A percentile compares a stretch with the other conserved stretches of the same genome.
Conservation (phyloP, 2,888 invertebrate species). For the Apamea sordens region DNA sequence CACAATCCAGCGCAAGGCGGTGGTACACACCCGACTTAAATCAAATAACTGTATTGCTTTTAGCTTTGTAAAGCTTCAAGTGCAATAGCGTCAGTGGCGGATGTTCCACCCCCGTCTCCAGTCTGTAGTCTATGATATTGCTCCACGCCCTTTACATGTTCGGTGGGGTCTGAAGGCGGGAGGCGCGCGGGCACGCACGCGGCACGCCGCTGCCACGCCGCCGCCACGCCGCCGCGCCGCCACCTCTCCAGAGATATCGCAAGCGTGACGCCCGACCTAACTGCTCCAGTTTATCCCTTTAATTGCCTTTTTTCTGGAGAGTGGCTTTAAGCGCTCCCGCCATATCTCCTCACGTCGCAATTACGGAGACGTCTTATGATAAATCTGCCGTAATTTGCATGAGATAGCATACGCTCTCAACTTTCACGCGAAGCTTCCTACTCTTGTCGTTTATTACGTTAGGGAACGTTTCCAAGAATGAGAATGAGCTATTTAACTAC, state of each 20-base stretch:
- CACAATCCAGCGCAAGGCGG: conserved; percentile 89
- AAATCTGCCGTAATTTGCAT: conserved; percentile 90
- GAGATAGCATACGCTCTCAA: conserved; percentile 91
- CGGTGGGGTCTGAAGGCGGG: conserved; percentile 81
- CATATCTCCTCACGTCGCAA: conserved; percentile 90
- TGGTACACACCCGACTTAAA: conserved; percentile 89
- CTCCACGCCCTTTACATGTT: conserved; percentile 90
- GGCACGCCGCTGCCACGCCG: conserved; percentile 67
- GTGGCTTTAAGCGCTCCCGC: conserved; percentile 87
- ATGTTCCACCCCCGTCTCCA: conserved; percentile 87
- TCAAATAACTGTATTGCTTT: conserved; percentile 91
- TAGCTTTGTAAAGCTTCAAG: conserved; percentile 90
- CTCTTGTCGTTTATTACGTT: conserved; percentile 90
- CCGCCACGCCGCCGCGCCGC: conserved; percentile 65
- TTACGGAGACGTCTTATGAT: conserved; percentile 90
- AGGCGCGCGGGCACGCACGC: conserved; percentile 78
- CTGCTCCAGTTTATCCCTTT: conserved; percentile 89
- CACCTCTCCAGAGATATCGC: conserved; percentile 82
- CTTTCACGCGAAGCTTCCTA: conserved; percentile 89
- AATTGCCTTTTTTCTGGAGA: conserved; percentile 90
- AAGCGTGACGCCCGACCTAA: conserved; percentile 86
- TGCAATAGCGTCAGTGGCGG: conserved; percentile 89
- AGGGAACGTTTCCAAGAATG: conserved; percentile 89
- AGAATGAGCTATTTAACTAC: conserved; percentile 89
- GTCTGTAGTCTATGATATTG: conserved; percentile 90